Evolutionary conservation across 2,113 vertebrate genomes (phyloP), one percentile per base, ranked within the genome.

Genomic region (Ramphastos sulfuratus): DNA sequence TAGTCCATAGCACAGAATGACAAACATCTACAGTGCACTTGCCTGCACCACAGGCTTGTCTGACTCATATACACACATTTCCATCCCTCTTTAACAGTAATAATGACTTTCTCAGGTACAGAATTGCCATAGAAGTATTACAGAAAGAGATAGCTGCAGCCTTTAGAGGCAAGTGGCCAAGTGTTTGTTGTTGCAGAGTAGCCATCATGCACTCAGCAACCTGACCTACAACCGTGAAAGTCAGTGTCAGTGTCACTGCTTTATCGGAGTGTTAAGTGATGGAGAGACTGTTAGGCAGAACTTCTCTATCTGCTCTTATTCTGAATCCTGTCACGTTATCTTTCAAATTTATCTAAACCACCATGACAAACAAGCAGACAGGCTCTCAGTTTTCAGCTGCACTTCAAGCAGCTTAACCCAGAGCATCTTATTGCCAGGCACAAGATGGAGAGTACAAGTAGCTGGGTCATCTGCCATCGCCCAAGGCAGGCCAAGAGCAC

Each of bases 341-440:
- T 94, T 90, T 72, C 89, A 85, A 91, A 94, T 95, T 94, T 92
- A 87, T 90, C 93, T 94, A 83, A 95, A 87, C 79, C 44, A 94
- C 91, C 85, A 61, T 23, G 72, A 78, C 88, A 89, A 92, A 93
- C 60, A 91, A 89, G 67, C 46, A 92, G 79, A 60, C 37, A 77
- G 65, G 61, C 54, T 85, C 89, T 93, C 82, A 71, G 87, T 69
- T 92, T 90, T 78, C 87, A 94, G 59, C 74, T 71, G 59, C 50
- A 65, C 84, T 83, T 87, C 63, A 79, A 70, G 55, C 46, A 70
- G 71, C 30, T 59, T 60, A 70, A 74, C 55, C 31, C 75, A 73
- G 56, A 74, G 42, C 23, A 4, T 54, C 7, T 83, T 58, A 27
- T 24, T 60, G 70, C 46, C 35, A 74, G 72, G 33, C 74, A 71